These are phyloP conservation scores for Pomacea maculata DNA, from an alignment of 1,140 invertebrate species.

Conservation along the genomic window DNA sequence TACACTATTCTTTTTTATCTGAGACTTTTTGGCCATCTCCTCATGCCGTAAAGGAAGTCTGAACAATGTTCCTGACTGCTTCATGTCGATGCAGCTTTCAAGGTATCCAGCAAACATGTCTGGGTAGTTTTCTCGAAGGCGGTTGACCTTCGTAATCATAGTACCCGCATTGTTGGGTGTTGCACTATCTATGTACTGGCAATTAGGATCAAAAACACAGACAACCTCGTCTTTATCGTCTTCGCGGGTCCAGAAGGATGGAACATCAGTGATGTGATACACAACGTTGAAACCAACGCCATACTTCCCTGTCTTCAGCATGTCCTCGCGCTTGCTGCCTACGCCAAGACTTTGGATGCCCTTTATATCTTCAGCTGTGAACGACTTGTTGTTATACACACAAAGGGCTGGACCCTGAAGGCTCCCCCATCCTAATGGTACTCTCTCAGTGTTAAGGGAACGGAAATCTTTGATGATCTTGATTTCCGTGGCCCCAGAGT, in stretches of 20 bases:
- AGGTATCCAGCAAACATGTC: conserved; percentile 51
- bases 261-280: conserved; percentile 60
- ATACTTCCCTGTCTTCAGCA: conserved; percentile 54
- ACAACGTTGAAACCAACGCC: conserved; percentile 63
- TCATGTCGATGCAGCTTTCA: conserved; percentile 23
- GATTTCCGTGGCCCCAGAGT: conserved; percentile 59
- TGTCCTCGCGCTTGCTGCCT: conserved; percentile 52
- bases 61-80: conserved; percentile 45
- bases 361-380: conserved; percentile 52
- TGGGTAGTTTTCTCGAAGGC: conserved; percentile 34
- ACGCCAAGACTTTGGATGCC: conserved; percentile 56
- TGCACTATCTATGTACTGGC: conserved; percentile 46
- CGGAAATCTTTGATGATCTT: conserved; percentile 56
- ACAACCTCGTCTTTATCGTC: conserved; percentile 42
- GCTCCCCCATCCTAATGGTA: conserved; percentile 39
- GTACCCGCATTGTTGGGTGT: conserved; percentile 45
- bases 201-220: conserved; percentile 59
- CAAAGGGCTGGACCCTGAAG: conserved; percentile 58
- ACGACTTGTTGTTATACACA: conserved; percentile 58
- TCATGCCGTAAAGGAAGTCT: conserved; percentile 48
- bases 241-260: conserved; percentile 54
- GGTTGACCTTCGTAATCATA: conserved; percentile 32
- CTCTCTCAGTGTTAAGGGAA: conserved; percentile 31
- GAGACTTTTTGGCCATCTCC: conserved; percentile 40
- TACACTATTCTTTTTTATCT: conserved; percentile 34